These are phyloP conservation scores for Agonopterix alstromeriana DNA, from an alignment of 2,888 invertebrate species.

Conservation along the genomic window DNA sequence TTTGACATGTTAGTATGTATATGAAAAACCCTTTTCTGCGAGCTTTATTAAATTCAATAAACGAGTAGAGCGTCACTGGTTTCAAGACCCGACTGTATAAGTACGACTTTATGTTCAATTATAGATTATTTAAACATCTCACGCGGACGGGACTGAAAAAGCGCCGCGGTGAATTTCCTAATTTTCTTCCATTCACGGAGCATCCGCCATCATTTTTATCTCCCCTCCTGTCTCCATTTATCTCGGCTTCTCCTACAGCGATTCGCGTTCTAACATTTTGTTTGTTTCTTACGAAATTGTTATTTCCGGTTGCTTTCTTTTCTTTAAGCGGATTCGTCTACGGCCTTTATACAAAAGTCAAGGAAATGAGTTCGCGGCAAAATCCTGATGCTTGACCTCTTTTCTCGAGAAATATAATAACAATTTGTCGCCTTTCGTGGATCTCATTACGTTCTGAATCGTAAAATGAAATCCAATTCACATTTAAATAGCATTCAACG, in stretches of 20 bases:
- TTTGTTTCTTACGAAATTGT: constrained; percentile 72
- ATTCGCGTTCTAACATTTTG: constrained; percentile 66
- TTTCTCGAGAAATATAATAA: constrained; percentile 43
- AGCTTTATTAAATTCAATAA: constrained; percentile 13
- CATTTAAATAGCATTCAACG: no score
- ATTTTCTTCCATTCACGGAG: constrained; percentile 67
- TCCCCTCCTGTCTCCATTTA: constrained; percentile 69
- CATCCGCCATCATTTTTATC: constrained; percentile 75
- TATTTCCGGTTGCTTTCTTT: constrained; percentile 71
- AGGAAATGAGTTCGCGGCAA: constrained; percentile 62
- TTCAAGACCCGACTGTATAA: constrained; percentile 12
- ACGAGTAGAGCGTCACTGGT: background rate
- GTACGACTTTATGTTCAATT: constrained; percentile 38
- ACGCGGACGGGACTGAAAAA: constrained; percentile 38
- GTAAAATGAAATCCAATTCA: no score
- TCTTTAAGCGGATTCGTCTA: constrained; percentile 63
- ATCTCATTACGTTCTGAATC: background rate
- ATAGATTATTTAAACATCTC: constrained; percentile 56
- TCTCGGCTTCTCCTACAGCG: constrained; percentile 59
- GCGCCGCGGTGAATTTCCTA: constrained; percentile 64
- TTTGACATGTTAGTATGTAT: constrained; percentile 6
- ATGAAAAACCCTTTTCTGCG: constrained; percentile 10
- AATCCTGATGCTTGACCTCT: constrained; percentile 57
- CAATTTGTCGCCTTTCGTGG: constrained; percentile 24
- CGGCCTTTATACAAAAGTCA: constrained; percentile 49